These are phyloP conservation scores for Apamea monoglypha DNA, from an alignment of 2,888 invertebrate species.

Conservation along the genomic window DNA sequence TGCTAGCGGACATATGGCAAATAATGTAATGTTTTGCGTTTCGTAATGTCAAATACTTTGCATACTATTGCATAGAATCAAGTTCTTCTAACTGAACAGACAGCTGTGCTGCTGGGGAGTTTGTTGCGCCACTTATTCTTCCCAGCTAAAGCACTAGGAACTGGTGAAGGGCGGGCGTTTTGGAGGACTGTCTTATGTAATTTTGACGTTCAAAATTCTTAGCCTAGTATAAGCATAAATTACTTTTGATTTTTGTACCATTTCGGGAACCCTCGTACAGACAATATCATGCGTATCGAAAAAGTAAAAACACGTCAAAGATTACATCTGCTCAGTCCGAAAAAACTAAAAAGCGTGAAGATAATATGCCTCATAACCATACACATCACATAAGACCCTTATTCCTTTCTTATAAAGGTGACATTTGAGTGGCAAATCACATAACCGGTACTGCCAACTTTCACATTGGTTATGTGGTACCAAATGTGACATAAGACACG, in stretches of 20 bases:
- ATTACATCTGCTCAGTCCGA: conserved; percentile 21
- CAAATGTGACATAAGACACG: conserved; percentile 32
- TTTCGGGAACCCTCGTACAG: neutral
- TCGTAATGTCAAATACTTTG: no score
- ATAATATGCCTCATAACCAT: conserved; percentile 17
- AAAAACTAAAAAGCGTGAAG: conserved; percentile 61
- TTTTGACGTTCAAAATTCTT: no score
- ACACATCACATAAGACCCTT: conserved; percentile 27
- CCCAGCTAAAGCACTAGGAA: no score
- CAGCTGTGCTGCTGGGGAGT: no score
- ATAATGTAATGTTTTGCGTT: no score
- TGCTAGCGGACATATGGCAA: no score
- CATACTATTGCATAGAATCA: no score
- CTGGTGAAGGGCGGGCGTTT: no score
- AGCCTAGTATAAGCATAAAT: no score
- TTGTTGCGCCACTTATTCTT: no score
- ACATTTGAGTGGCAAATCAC: conserved; percentile 22
- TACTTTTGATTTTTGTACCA: neutral
- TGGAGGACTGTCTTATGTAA: no score
- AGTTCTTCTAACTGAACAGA: no score
- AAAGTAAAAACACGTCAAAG: neutral
- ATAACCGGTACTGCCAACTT: conserved; percentile 46
- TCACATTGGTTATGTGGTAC: conserved; percentile 36
- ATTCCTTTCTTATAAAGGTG: neutral
- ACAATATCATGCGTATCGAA: neutral